A percentile compares a stretch with the other conserved stretches of the same genome.
Conservation (phyloP, 2,888 invertebrate genomes). For the Lordiphosa fenestrarum region DNA sequence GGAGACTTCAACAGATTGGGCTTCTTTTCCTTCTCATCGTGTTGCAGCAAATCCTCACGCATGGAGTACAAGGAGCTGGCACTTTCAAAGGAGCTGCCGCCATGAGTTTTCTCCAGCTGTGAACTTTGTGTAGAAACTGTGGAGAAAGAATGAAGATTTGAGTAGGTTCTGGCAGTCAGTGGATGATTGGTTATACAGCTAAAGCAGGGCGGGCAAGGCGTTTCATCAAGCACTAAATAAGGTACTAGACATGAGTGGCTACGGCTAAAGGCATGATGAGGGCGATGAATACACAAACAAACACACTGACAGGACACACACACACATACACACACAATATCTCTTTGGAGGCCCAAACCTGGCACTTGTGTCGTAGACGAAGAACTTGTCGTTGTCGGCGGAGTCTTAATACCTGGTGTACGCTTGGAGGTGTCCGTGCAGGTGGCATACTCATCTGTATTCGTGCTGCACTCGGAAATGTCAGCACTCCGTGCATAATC, state of each 20-base stretch:
- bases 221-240: conserved; percentile 79
- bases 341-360: conserved; percentile 77
- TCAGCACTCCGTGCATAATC: conserved; percentile 83
- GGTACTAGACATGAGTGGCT: conserved; percentile 66
- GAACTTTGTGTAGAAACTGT: conserved; percentile 80
- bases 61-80: conserved; percentile 91
- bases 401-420: conserved; percentile 82
- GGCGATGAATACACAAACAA: conserved; percentile 20
- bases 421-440: conserved; percentile 89
- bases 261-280: conserved; percentile 29
- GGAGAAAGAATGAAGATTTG: too few relatives aligned
- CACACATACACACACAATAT: conserved; percentile 33
- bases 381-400: conserved; percentile 80
- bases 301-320: conserved; percentile 23
- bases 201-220: conserved; percentile 70
- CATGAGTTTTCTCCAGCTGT: conserved; percentile 83
- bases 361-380: conserved; percentile 81
- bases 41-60: conserved; percentile 85
- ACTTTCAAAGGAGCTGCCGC: conserved; percentile 93
- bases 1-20: conserved; percentile 50
- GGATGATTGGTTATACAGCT: conserved; percentile 36
- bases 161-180: too few relatives aligned
- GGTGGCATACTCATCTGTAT: conserved; percentile 92
- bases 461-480: conserved; percentile 91
- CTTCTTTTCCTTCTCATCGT: conserved; percentile 54